phyloP scores from a whole-genome alignment of 2,113 vertebrate genomes.

The Antennarius striatus region DNA sequence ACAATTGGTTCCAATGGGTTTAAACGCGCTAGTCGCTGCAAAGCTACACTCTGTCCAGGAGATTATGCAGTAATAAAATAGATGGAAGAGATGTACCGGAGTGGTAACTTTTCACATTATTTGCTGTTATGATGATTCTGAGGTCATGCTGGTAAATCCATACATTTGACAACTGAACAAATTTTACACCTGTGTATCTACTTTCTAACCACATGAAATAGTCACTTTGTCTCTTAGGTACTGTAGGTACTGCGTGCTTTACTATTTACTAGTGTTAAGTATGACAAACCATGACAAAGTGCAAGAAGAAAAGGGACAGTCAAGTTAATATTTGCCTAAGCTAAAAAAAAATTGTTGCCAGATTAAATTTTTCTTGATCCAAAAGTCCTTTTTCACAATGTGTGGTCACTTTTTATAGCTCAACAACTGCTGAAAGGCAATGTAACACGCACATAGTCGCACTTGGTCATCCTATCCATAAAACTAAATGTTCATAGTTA shows the following conservation, averaged over 20 bases:
- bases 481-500: too few species aligned
- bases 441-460: too few species aligned
- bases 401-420: too few species aligned
- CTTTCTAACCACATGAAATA: not conserved
- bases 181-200: not conserved
- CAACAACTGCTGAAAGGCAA: too few species aligned
- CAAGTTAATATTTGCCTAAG: constrained; percentile 6
- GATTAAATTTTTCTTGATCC: too few species aligned
- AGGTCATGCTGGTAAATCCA: constrained; percentile 19
- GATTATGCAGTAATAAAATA: constrained; percentile 81
- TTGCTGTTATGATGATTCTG: constrained; percentile 60
- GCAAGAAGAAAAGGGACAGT: not conserved
- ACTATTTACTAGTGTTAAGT: not conserved
- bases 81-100: constrained; percentile 68
- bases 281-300: not conserved
- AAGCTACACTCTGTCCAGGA: constrained; percentile 74
- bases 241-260: not conserved
- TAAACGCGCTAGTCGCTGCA: constrained; percentile 75
- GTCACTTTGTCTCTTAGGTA: not conserved
- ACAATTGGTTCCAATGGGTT: constrained; percentile 86
- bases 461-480: too few species aligned
- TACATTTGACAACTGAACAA: constrained; percentile 7
- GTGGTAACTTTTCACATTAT: constrained; percentile 62
- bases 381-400: too few species aligned
- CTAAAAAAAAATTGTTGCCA: too few species aligned